These are phyloP conservation scores for Hipparchia semele DNA, from an alignment of 2,888 invertebrate genomes.

Conservation along the genomic window DNA sequence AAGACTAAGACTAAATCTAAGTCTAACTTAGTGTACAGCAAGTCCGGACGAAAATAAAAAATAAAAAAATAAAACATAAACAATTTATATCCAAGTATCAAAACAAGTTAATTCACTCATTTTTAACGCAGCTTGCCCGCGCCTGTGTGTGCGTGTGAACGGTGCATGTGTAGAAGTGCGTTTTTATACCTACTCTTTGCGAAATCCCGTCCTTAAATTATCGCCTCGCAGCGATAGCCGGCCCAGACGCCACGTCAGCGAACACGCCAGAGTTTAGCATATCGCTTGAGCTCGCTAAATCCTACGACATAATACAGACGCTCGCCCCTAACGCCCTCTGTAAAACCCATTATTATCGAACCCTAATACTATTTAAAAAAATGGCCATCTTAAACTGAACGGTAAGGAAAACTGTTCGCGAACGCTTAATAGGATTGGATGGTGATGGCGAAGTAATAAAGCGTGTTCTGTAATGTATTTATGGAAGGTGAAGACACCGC, in stretches of 20 bases:
- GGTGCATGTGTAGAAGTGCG: no score
- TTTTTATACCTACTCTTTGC: no score
- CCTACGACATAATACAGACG: slow-evolving; percentile 65
- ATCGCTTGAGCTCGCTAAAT: slow-evolving; percentile 68
- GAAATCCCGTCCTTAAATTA: slow-evolving; percentile 76
- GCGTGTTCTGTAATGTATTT: slow-evolving; percentile 81
- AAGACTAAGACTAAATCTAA: no score
- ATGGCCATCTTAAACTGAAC: slow-evolving; percentile 74
- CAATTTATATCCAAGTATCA: no score
- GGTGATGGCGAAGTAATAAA: slow-evolving; percentile 80
- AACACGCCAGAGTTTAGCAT: slow-evolving; percentile 67
- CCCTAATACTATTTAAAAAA: slow-evolving; percentile 77
- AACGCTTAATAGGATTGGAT: slow-evolving; percentile 80
- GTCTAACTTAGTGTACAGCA: no score
- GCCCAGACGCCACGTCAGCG: slow-evolving; percentile 76
- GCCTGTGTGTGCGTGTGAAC: no score
- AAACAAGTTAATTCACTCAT: no score
- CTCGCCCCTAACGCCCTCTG: slow-evolving; percentile 60
- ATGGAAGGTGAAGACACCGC: slow-evolving; percentile 67
- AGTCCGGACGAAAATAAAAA: no score
- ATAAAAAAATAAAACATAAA: no score
- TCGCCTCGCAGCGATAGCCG: slow-evolving; percentile 63
- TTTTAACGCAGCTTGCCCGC: no score
- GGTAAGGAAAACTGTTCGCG: slow-evolving; percentile 65
- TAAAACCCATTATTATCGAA: slow-evolving; percentile 78